These are phyloP conservation scores for Anisognathus igniventris DNA, from an alignment of 2,797 vertebrate species.

Conservation along the genomic window DNA sequence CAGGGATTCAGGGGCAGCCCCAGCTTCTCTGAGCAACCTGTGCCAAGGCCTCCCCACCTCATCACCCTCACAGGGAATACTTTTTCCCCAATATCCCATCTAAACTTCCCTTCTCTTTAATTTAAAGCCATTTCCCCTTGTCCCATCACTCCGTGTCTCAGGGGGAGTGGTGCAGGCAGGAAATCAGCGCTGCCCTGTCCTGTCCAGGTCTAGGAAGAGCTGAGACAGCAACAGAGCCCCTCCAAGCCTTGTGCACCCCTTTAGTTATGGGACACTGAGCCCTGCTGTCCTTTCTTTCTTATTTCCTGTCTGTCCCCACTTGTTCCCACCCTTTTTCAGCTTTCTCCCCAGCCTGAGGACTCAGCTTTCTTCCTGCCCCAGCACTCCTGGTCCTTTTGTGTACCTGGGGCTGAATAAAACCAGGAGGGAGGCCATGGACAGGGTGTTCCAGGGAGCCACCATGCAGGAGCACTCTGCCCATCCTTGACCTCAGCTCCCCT, in stretches of 20 bases:
- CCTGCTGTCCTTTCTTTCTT: not conserved
- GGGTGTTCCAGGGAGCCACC: fast-evolving
- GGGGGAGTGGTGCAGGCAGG: fast-evolving
- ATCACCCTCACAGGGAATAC: too few species aligned
- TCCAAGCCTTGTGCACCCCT: fast-evolving
- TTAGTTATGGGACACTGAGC: fast-evolving
- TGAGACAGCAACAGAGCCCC: not conserved
- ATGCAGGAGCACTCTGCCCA: fast-evolving
- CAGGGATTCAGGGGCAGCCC: not conserved
- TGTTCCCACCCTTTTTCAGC: not conserved
- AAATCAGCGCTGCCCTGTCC: not conserved
- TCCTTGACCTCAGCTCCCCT: not conserved
- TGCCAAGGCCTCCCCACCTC: fast-evolving
- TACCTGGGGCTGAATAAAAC: not conserved
- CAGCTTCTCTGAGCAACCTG: not conserved
- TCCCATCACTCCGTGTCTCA: not conserved
- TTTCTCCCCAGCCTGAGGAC: not conserved
- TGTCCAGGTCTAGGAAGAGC: not conserved
- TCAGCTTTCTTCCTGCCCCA: not conserved
- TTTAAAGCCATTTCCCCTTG: not conserved
- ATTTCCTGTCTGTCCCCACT: fast-evolving
- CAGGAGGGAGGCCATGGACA: not conserved
- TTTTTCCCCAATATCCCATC: not conserved
- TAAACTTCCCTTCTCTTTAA: not conserved
- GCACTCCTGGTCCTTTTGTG: not conserved